Conservation (phyloP, 2,797 vertebrate species). For the Cryptoblepharus egeriae region DNA sequence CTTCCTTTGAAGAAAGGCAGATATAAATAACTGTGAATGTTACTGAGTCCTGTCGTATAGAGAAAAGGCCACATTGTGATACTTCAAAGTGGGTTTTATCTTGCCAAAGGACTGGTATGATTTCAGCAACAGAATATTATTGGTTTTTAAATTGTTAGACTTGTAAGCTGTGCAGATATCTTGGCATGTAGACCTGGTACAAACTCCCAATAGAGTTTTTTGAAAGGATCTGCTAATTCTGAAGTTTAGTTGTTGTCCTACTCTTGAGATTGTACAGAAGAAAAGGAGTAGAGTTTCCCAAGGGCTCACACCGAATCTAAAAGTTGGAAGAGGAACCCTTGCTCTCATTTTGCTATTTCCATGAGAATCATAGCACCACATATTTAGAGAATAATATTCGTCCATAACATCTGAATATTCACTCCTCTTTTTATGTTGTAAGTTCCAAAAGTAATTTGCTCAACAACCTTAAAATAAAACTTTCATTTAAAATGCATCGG, state of each 20-base stretch:
- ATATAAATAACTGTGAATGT: constrained; percentile 9
- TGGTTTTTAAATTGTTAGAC: not conserved
- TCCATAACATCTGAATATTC: not conserved
- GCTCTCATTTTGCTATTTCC: not conserved
- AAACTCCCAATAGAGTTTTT: not conserved
- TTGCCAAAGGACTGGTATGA: too few relatives aligned
- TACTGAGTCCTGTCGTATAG: not conserved
- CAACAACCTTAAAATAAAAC: not conserved
- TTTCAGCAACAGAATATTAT: not conserved
- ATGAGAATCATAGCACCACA: not conserved
- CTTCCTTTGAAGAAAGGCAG: too few relatives aligned
- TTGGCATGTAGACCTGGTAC: too few relatives aligned
- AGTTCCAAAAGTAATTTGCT: not conserved
- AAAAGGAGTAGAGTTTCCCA: not conserved
- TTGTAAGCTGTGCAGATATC: not conserved
- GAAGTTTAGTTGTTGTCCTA: too few relatives aligned
- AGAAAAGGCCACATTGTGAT: not conserved
- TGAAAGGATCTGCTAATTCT: not conserved
- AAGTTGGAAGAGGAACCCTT: not conserved
- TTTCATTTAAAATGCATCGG: not conserved
- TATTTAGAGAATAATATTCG: not conserved
- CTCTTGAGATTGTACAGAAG: not conserved
- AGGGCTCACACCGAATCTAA: not conserved
- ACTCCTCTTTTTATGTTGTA: too few relatives aligned
- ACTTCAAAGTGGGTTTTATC: not conserved